These are phyloP conservation scores for Tetragonula clypearis DNA, from an alignment of 1,140 invertebrate genomes.

Conservation along the genomic window DNA sequence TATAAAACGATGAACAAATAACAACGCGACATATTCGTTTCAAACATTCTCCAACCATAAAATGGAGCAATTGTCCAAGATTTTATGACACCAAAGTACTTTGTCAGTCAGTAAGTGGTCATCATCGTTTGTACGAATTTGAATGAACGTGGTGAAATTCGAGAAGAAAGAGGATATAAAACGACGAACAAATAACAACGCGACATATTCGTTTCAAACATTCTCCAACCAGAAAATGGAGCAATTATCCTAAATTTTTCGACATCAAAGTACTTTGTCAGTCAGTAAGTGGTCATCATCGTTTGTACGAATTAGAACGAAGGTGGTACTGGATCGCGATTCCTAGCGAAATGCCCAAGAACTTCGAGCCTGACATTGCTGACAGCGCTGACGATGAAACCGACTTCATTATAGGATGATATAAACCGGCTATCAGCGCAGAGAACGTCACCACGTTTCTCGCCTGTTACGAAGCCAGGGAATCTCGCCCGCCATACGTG, in stretches of 20 bases:
- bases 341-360: background rate
- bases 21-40: background rate
- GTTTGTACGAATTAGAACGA: conserved; percentile 44
- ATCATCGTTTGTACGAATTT: too few relatives aligned
- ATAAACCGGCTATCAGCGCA: background rate
- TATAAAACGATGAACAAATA: too few relatives aligned
- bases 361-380: conserved; percentile 43
- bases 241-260: conserved; percentile 34
- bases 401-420: conserved; percentile 48
- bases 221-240: background rate
- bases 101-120: too few relatives aligned
- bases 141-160: too few relatives aligned
- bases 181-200: too few relatives aligned
- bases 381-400: conserved; percentile 50
- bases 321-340: background rate
- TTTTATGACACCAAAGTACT: conserved; percentile 26
- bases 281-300: background rate
- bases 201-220: background rate
- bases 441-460: background rate
- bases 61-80: background rate
- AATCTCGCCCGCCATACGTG: conserved; percentile 11
- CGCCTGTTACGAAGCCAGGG: conserved; percentile 25
- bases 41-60: background rate
- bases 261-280: conserved; percentile 26
- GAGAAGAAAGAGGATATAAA: too few relatives aligned